phyloP scores from a whole-genome alignment of 2,113 vertebrate species.

The Nymphicus hollandicus region DNA sequence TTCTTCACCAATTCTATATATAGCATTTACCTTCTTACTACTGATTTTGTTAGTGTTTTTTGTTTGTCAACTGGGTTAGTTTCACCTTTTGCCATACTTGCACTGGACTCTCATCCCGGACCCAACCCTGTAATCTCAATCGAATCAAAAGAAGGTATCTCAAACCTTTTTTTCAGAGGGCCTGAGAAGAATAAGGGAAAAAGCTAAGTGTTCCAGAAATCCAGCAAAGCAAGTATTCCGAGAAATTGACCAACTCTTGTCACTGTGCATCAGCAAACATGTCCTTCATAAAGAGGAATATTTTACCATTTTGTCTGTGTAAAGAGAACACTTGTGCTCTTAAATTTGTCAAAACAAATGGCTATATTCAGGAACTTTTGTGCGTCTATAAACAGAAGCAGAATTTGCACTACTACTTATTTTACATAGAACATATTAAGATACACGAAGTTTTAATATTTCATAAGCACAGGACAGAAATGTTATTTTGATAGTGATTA shows the following conservation, averaged over 20 bases:
- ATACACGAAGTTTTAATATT: background rate
- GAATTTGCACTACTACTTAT: background rate
- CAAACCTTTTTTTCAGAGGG: background rate
- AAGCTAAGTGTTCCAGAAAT: background rate
- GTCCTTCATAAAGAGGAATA: background rate
- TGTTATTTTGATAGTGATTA: background rate
- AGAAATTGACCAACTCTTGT: background rate
- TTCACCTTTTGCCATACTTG: background rate
- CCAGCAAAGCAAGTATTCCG: background rate
- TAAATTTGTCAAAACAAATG: background rate
- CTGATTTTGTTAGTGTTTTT: background rate
- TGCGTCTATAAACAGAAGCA: background rate
- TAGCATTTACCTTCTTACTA: background rate
- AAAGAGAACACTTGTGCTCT: background rate
- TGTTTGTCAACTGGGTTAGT: fast-evolving
- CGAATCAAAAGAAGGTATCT: background rate
- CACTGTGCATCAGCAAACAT: background rate
- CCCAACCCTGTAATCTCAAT: background rate
- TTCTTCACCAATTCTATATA: background rate
- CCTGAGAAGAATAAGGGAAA: background rate
- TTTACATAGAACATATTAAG: background rate
- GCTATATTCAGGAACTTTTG: background rate
- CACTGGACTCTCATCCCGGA: background rate
- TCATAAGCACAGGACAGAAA: background rate
- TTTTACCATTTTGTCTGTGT: background rate